Conservation (phyloP, 2,797 vertebrate species). For the Scarus forsteni region DNA sequence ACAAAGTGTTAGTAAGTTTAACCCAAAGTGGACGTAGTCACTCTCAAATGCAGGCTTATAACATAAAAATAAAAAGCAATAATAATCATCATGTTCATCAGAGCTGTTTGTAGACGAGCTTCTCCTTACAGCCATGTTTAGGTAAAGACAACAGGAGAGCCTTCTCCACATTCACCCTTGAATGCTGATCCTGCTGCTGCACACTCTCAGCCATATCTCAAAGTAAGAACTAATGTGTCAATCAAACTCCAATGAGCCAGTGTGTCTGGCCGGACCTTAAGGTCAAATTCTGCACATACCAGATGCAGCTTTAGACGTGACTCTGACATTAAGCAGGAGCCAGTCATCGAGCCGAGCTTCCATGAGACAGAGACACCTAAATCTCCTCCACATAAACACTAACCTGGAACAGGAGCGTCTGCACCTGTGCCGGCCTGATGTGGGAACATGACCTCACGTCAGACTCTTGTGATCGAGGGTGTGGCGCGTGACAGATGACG, state of each 20-base stretch:
- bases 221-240: slow-evolving; percentile 60
- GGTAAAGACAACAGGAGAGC: slow-evolving; percentile 5
- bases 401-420: slow-evolving; percentile 38
- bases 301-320: slow-evolving; percentile 76
- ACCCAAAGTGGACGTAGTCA: too few species aligned
- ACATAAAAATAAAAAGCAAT: too few species aligned
- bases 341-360: slow-evolving; percentile 62
- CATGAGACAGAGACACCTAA: slow-evolving; percentile 58
- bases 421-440: slow-evolving; percentile 49
- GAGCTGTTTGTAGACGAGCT: too few species aligned
- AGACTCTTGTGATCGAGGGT: slow-evolving; percentile 55
- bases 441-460: slow-evolving; percentile 64
- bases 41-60: too few species aligned
- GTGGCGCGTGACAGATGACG: slow-evolving; percentile 18
- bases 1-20: too few species aligned
- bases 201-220: slow-evolving; percentile 32
- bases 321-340: slow-evolving; percentile 82
- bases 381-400: slow-evolving; percentile 54
- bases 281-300: slow-evolving; percentile 81
- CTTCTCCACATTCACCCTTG: slow-evolving; percentile 14
- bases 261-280: slow-evolving; percentile 76
- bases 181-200: slow-evolving; percentile 18
- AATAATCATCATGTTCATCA: too few species aligned
- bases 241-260: slow-evolving; percentile 74
- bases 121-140: too few species aligned